phyloP scores from a whole-genome alignment of 2,797 vertebrate species.

The Mallotus villosus region DNA sequence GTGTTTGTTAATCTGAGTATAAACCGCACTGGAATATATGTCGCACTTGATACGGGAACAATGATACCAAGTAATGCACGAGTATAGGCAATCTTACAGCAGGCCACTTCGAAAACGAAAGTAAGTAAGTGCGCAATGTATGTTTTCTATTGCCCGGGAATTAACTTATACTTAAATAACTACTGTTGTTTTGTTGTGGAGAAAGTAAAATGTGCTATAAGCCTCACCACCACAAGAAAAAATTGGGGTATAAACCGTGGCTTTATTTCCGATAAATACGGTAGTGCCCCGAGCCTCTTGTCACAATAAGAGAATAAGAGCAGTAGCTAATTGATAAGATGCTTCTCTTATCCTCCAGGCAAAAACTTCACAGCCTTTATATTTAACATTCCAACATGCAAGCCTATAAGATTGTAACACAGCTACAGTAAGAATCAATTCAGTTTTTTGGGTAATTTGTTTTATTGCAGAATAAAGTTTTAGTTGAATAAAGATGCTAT shows the following conservation, averaged over 20 bases:
- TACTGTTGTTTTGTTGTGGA: no score
- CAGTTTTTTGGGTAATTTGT: constrained; percentile 53
- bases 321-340: constrained; percentile 68
- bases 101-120: no score
- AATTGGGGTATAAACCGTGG: constrained; percentile 14
- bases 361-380: constrained; percentile 55
- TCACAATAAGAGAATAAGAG: constrained; percentile 54
- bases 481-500: constrained; percentile 56
- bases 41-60: no score
- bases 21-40: no score
- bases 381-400: constrained; percentile 58
- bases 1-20: no score
- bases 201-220: no score
- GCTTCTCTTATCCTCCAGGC: constrained; percentile 68
- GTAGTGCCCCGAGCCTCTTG: constrained; percentile 56
- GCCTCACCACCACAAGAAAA: no score
- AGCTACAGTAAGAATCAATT: constrained; percentile 45
- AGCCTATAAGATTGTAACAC: constrained; percentile 57
- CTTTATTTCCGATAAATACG: constrained; percentile 15
- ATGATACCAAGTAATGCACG: no score
- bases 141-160: no score
- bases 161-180: no score
- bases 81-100: no score
- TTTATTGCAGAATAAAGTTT: constrained; percentile 53
- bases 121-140: no score